These are phyloP conservation scores for Lagopus muta DNA, from an alignment of 2,113 vertebrate genomes.

Conservation along the genomic window DNA sequence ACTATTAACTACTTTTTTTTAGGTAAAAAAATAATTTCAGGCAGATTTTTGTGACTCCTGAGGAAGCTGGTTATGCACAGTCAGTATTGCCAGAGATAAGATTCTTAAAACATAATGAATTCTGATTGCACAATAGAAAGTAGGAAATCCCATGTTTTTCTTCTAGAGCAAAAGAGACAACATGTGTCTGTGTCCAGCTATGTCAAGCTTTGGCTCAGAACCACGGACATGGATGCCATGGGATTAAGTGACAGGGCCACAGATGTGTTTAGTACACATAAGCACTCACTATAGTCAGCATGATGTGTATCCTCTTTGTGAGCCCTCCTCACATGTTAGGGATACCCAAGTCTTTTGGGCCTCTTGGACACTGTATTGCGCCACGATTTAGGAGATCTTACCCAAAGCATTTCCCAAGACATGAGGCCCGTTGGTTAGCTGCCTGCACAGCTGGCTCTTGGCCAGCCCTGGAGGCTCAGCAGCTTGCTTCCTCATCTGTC, in stretches of 20 bases:
- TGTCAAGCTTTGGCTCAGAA: background rate
- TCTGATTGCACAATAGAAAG: background rate
- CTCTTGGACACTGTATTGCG: background rate
- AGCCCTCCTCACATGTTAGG: background rate
- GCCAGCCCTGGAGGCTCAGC: background rate
- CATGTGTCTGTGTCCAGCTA: background rate
- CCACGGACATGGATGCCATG: background rate
- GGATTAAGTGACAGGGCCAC: background rate
- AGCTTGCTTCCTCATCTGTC: background rate
- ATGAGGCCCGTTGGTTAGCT: background rate
- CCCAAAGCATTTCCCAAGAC: background rate
- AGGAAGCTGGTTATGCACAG: background rate
- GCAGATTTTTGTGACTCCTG: background rate
- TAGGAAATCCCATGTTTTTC: background rate
- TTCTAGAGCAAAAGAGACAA: background rate
- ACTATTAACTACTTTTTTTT: background rate
- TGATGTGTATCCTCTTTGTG: background rate
- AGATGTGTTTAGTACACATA: background rate
- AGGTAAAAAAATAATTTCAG: background rate
- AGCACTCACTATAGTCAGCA: background rate
- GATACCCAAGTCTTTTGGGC: background rate
- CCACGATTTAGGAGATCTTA: background rate
- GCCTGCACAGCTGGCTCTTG: background rate
- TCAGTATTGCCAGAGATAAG: background rate
- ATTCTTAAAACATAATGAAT: background rate